Conservation (phyloP, 1,140 invertebrate genomes). For the Drosophila neocordata region DNA sequence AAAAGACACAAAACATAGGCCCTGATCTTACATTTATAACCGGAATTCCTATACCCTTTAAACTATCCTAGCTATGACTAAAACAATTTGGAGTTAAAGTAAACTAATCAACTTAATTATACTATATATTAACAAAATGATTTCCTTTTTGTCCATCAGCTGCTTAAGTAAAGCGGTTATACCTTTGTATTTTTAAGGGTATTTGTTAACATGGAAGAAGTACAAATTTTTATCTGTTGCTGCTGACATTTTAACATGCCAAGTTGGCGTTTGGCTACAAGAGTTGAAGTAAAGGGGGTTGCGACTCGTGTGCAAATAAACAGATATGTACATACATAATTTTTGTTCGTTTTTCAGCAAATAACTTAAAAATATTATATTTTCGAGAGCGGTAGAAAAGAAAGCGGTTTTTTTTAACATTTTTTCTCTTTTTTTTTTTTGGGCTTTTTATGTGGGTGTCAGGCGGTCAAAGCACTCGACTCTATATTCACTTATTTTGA, state of each 20-base stretch:
- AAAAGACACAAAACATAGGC: slow-evolving; percentile 18
- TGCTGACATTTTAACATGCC: slow-evolving; percentile 75
- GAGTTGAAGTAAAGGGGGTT: slow-evolving; percentile 16
- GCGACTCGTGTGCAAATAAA: slow-evolving; percentile 44
- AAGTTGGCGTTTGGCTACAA: slow-evolving; percentile 27
- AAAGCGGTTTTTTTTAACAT: slow-evolving; percentile 42
- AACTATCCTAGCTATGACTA: no score
- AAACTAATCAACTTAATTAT: no score
- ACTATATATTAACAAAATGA: no score
- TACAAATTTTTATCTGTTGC: slow-evolving; percentile 68
- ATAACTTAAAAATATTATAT: slow-evolving; percentile 20
- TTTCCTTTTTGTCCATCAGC: no score
- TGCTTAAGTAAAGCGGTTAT: background rate
- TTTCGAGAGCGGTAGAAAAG: slow-evolving; percentile 55
- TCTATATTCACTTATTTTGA: slow-evolving; percentile 34
- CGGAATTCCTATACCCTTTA: no score
- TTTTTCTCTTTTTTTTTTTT: background rate
- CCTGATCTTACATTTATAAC: no score
- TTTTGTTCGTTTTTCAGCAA: slow-evolving; percentile 12
- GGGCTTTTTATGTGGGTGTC: slow-evolving; percentile 58
- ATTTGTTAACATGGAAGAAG: slow-evolving; percentile 45
- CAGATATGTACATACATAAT: background rate
- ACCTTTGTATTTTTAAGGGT: background rate
- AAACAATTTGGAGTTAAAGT: no score
- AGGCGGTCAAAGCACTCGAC: slow-evolving; percentile 69